Percentiles rank a stretch among this genome's conserved stretches.
Evolutionary conservation across 2,888 invertebrate species (phyloP).

Genomic region (Phyllotreta striolata): DNA sequence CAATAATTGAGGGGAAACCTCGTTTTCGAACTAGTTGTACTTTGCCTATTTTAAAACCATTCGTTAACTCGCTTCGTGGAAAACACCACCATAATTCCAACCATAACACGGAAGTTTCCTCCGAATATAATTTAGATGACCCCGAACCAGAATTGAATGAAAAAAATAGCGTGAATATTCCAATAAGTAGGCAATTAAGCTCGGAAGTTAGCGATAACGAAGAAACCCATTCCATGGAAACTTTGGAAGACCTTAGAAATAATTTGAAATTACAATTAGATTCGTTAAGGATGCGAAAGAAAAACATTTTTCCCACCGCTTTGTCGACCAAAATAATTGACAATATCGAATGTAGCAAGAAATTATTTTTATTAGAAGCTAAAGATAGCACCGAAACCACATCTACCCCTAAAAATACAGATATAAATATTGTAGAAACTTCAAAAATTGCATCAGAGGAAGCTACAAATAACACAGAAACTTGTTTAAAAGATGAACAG

Average conservation of each 20-base stretch:
- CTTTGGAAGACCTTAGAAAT: slow-evolving; percentile 47
- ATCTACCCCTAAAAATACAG: slow-evolving; percentile 4
- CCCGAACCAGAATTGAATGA: too few relatives aligned
- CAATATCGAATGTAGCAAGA: slow-evolving; percentile 27
- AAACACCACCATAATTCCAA: too few relatives aligned
- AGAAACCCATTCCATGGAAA: neutral
- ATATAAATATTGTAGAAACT: neutral
- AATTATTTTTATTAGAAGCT: slow-evolving; percentile 21
- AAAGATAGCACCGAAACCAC: neutral
- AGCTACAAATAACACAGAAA: neutral
- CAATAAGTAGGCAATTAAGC: too few relatives aligned
- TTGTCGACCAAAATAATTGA: slow-evolving; percentile 31
- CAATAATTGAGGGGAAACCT: too few relatives aligned
- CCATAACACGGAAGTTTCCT: too few relatives aligned
- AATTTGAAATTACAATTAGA: slow-evolving; percentile 49
- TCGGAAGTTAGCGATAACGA: slow-evolving; percentile 15
- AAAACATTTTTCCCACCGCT: slow-evolving; percentile 37
- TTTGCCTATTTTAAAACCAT: too few relatives aligned
- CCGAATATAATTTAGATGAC: too few relatives aligned
- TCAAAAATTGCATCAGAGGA: slow-evolving; percentile 14
- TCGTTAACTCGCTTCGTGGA: too few relatives aligned
- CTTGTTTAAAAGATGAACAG: slow-evolving; percentile 9
- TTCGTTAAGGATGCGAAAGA: slow-evolving; percentile 49
- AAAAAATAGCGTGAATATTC: too few relatives aligned
- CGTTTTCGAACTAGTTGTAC: too few relatives aligned